phyloP scores from a whole-genome alignment of 2,797 vertebrate species.

The Cottoperca gobio region DNA sequence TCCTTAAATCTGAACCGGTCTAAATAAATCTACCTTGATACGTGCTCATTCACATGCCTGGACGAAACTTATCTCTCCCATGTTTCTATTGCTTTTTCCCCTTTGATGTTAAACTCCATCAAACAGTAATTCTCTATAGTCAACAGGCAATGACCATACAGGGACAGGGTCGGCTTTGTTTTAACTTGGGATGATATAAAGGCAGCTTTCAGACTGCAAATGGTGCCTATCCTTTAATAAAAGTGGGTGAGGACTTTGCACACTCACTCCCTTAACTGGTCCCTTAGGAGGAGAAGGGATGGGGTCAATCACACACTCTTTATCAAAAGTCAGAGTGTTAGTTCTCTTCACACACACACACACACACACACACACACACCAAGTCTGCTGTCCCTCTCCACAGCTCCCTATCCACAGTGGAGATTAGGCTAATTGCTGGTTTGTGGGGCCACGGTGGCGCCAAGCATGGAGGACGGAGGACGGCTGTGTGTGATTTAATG shows the following conservation, averaged over 20 bases:
- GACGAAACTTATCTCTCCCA: constrained; percentile 10
- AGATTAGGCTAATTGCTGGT: constrained; percentile 86
- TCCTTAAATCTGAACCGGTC: neutral
- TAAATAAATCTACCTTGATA: neutral
- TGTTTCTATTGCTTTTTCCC: constrained; percentile 15
- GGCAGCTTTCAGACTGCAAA: constrained; percentile 61
- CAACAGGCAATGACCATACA: constrained; percentile 39
- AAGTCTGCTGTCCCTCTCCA: constrained; percentile 44
- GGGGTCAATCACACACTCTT: constrained; percentile 52
- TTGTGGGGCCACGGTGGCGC: constrained; percentile 71
- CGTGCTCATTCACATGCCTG: neutral
- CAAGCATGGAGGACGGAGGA: constrained; percentile 68
- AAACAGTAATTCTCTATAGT: constrained; percentile 35
- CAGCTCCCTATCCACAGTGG: constrained; percentile 74
- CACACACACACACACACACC: constrained; percentile 14
- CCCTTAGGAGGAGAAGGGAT: constrained; percentile 41
- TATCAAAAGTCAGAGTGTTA: constrained; percentile 62
- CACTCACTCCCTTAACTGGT: constrained; percentile 62
- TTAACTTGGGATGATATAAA: constrained; percentile 62
- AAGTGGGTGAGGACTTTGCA: constrained; percentile 38
- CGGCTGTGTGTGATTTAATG: constrained; percentile 66
- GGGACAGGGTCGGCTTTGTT: constrained; percentile 40
- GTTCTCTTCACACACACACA: constrained; percentile 25
- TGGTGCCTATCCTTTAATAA: constrained; percentile 64
- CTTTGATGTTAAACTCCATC: constrained; percentile 17